Conservation (phyloP, 2,888 invertebrate genomes). For the Toxonevra muliebris region DNA sequence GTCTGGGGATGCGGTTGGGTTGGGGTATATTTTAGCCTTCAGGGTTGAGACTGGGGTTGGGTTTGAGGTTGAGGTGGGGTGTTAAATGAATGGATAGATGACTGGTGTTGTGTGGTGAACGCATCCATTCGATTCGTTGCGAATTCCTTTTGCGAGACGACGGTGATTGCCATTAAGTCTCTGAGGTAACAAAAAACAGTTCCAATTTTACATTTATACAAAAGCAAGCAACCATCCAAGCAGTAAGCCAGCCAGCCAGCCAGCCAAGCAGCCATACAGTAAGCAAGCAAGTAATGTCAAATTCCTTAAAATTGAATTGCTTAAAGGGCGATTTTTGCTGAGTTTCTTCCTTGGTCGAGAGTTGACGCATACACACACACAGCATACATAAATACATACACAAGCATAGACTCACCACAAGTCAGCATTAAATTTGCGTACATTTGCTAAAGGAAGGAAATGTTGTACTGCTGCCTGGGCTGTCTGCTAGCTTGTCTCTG, state of each 20-base stretch:
- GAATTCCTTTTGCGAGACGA: slow-evolving; percentile 42
- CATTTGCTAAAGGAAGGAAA: slow-evolving; percentile 10
- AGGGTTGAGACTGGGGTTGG: not conserved
- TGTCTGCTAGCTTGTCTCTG: slow-evolving; percentile 14
- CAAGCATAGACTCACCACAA: not conserved
- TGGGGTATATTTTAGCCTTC: not conserved
- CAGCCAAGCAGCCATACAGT: not conserved
- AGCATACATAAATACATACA: slow-evolving; percentile 24
- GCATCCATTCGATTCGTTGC: slow-evolving; percentile 47
- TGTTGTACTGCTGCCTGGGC: slow-evolving; percentile 21
- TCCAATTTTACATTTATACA: slow-evolving; percentile 39
- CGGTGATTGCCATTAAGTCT: slow-evolving; percentile 56
- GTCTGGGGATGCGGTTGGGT: not conserved
- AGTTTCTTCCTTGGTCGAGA: slow-evolving; percentile 21
- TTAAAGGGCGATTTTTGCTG: slow-evolving; percentile 54
- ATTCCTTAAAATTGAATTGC: slow-evolving; percentile 58
- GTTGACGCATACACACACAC: slow-evolving; percentile 26
- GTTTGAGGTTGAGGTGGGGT: not conserved
- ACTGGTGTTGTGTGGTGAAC: not conserved
- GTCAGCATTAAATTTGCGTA: not conserved
- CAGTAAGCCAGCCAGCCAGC: not conserved
- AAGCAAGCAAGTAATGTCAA: slow-evolving; percentile 50
- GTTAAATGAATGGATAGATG: not conserved
- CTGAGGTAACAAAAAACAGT: slow-evolving; percentile 41
- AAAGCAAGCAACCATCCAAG: not conserved